These are phyloP conservation scores for Cyrtonyx montezumae DNA, from an alignment of 2,113 vertebrate species.

Conservation along the genomic window DNA sequence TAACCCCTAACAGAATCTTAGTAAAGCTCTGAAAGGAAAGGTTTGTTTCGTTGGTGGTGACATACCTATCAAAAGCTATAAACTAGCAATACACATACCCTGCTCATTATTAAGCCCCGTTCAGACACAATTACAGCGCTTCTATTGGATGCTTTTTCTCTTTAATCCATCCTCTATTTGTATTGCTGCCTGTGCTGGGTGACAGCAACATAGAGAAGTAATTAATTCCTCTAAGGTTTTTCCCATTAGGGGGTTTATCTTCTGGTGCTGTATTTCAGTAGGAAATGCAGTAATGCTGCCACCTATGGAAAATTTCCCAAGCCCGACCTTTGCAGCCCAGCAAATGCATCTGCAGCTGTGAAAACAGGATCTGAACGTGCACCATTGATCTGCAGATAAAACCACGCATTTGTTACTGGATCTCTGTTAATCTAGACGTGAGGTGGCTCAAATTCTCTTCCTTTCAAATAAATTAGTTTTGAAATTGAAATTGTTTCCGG, in stretches of 20 bases:
- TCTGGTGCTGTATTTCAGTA: neutral
- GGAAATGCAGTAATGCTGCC: slow-evolving; percentile 60
- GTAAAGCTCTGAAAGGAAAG: neutral
- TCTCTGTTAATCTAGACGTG: neutral
- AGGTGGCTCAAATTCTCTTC: slow-evolving; percentile 20
- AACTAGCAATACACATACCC: neutral
- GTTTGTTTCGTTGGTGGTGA: neutral
- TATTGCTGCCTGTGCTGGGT: neutral
- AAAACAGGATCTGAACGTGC: neutral
- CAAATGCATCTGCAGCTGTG: neutral
- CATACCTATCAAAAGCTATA: neutral
- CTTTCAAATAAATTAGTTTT: slow-evolving; percentile 28
- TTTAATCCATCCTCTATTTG: neutral
- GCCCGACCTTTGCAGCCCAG: neutral
- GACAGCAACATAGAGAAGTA: neutral
- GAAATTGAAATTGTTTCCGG: slow-evolving; percentile 39
- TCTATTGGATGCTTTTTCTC: accelerated
- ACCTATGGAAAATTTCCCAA: slow-evolving; percentile 39
- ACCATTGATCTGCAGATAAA: neutral
- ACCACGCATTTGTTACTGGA: accelerated
- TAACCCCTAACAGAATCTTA: neutral
- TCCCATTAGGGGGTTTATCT: neutral
- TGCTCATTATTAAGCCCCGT: neutral
- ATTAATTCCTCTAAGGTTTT: slow-evolving; percentile 2
- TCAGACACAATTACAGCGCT: neutral